phyloP scores from a whole-genome alignment of 2,113 vertebrate genomes.

The Caracal caracal region DNA sequence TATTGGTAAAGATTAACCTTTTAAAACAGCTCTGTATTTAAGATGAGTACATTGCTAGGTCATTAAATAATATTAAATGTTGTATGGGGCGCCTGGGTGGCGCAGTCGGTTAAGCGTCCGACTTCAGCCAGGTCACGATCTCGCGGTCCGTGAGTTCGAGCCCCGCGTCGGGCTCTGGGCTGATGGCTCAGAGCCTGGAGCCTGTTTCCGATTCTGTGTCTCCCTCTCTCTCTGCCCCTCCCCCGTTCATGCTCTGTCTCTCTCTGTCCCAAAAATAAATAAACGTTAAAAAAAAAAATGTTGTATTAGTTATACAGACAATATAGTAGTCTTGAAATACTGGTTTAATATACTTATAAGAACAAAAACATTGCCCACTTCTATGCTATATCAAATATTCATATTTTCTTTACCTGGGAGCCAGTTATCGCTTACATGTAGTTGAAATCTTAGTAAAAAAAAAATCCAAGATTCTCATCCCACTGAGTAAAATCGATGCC shows the following conservation, averaged over 20 bases:
- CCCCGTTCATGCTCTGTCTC: too few species aligned
- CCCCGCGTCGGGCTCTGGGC: too few species aligned
- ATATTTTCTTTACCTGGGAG: not conserved
- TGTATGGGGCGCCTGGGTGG: too few species aligned
- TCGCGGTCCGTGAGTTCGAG: too few species aligned
- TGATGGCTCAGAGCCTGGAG: too few species aligned
- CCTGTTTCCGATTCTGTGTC: too few species aligned
- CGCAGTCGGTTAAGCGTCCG: too few species aligned
- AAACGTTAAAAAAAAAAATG: too few species aligned
- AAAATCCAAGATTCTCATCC: not conserved
- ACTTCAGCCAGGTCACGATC: too few species aligned
- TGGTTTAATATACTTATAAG: conserved; percentile 53
- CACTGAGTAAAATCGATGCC: not conserved
- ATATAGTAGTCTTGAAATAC: conserved; percentile 49
- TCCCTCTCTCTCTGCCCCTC: too few species aligned
- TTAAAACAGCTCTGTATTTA: conserved; percentile 38
- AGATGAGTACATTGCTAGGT: not conserved
- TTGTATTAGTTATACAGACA: conserved; percentile 29
- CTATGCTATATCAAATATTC: not conserved
- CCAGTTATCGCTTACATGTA: not conserved
- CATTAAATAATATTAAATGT: conserved; percentile 56
- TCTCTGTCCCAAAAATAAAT: too few species aligned
- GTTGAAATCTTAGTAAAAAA: not conserved
- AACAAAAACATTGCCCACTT: conserved; percentile 4
- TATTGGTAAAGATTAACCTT: conserved; percentile 45